Evolutionary conservation across 1,140 invertebrate genomes (phyloP), one percentile per base, ranked within the genome.

Genomic region (Drosophila auraria): DNA sequence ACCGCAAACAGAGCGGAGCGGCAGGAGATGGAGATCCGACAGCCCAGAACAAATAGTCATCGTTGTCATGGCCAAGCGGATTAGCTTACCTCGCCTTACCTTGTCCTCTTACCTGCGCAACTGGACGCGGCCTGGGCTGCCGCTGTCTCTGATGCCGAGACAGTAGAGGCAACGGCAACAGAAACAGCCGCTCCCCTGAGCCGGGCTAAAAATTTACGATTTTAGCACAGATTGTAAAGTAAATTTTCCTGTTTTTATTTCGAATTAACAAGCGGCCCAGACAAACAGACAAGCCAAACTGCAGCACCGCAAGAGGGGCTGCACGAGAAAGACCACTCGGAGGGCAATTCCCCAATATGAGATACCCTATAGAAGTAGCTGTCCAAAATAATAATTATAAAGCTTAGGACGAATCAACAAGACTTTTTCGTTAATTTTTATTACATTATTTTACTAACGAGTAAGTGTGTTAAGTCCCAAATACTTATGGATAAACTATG

Each of bases 211-310:
- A 87, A 89, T 87, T 78, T 87, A 87, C 84, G 84, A 87, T 87
- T 87, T 87, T 89, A 89, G 84, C 84, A 87, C 84, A 87, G 84
- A 87, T 87, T 87, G 84, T 87, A 87, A 87, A 87, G 84, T 89
- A 87, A 84, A 87, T 87, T 89, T 87, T 89, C 84, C 84, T 87
- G 84, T 87, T 87, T 87, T 87, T 87, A 87, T 87, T 87, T 87
- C 84, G 84, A 87, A 84, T 87, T 87, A 87, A 87, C 84, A 87
- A 87, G 81, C 74, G 44, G 65, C 50, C 81, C 81, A 78, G 65
- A 71, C 83, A 80, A 82, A 75, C 69, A 76, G 60, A 58, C 79
- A 53, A 20, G 45, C 47, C 79, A 50, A 56, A 69, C 44, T 45
- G 38, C 59, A 17, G 30, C 56, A 68, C 33, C 23, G 14, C 53